phyloP scores from a whole-genome alignment of 2,797 vertebrate genomes.

The Sus cebifrons region DNA sequence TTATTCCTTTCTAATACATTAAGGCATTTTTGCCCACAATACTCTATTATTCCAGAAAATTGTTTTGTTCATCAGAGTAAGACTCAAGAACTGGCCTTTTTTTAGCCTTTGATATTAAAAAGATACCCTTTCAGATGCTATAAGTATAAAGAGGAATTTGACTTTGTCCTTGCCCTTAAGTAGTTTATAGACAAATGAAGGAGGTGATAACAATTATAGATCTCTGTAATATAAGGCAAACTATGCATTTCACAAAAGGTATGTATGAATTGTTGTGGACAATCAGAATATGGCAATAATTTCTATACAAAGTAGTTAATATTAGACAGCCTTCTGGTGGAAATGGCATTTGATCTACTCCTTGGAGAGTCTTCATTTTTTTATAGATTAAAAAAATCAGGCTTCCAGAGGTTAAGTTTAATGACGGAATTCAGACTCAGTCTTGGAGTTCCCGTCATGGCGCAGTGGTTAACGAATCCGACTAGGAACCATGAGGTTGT shows the following conservation, averaged over 20 bases:
- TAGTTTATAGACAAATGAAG: background rate
- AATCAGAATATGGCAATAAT: background rate
- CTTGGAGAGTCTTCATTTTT: background rate
- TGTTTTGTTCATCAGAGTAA: background rate
- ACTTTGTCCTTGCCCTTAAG: background rate
- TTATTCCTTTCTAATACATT: constrained; percentile 6
- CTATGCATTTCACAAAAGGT: background rate
- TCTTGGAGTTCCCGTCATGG: background rate
- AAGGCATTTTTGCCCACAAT: background rate
- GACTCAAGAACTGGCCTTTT: background rate
- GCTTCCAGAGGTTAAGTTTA: background rate
- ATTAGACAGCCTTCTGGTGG: background rate
- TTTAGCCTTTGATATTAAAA: background rate
- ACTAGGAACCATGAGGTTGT: too few relatives aligned
- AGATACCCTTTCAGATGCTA: background rate
- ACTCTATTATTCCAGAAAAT: background rate
- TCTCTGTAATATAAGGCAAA: background rate
- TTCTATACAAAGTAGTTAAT: background rate
- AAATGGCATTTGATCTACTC: constrained; percentile 14
- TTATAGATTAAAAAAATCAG: background rate
- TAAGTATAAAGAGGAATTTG: constrained; percentile 13
- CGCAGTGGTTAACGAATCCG: too few relatives aligned
- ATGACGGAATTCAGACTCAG: background rate
- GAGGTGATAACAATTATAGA: background rate
- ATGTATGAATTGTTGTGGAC: background rate